phyloP scores from a whole-genome alignment of 2,113 vertebrate species.

The Lanius ludovicianus region DNA sequence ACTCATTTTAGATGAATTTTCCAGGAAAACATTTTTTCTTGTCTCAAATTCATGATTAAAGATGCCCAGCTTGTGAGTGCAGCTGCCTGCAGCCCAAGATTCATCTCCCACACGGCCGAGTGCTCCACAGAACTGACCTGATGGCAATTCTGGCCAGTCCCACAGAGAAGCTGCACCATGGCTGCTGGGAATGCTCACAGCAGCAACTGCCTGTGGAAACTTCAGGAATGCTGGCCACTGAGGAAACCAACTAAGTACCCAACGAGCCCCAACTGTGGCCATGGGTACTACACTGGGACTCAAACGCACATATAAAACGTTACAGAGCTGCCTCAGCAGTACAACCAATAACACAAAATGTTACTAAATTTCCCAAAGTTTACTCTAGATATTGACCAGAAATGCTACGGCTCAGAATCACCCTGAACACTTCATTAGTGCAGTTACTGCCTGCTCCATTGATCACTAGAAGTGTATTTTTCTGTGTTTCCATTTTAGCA shows the following conservation, averaged over 20 bases:
- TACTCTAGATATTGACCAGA: neutral
- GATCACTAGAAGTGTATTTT: neutral
- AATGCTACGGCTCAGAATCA: neutral
- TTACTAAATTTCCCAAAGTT: neutral
- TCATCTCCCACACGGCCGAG: neutral
- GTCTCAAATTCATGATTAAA: neutral
- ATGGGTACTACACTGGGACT: fast-evolving
- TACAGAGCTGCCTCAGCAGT: neutral
- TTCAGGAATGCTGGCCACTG: neutral
- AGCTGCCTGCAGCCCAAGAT: neutral
- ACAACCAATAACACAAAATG: neutral
- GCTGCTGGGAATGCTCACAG: neutral
- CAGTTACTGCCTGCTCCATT: neutral
- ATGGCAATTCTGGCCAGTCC: neutral
- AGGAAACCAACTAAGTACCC: neutral
- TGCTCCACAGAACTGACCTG: fast-evolving
- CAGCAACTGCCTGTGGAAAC: fast-evolving
- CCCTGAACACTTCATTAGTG: neutral
- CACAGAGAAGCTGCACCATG: neutral
- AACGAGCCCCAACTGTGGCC: fast-evolving
- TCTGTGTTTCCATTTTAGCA: neutral
- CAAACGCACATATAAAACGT: fast-evolving
- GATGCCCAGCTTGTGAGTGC: neutral
- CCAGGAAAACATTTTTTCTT: neutral
- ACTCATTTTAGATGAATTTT: neutral